Conservation (phyloP, 1,140 invertebrate genomes). For the Drosophila lini region DNA sequence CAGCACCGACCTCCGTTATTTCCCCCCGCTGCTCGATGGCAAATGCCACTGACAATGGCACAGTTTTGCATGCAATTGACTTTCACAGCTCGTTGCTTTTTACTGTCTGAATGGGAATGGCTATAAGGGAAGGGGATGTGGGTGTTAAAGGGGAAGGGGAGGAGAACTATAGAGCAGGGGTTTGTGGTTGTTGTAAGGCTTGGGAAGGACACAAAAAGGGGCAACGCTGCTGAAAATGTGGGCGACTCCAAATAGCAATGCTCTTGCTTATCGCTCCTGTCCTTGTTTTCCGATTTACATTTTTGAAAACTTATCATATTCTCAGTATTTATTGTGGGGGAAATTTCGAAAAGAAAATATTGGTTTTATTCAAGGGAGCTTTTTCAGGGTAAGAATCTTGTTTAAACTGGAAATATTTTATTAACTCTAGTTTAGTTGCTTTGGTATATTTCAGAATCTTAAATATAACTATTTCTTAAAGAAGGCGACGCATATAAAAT, state of each 20-base stretch:
- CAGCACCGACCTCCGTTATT: conserved; percentile 11
- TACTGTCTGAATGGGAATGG: conserved; percentile 67
- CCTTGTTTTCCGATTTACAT: conserved; percentile 37
- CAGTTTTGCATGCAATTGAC: conserved; percentile 83
- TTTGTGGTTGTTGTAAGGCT: conserved; percentile 18
- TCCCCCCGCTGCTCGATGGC: conserved; percentile 37
- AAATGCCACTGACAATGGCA: conserved; percentile 72
- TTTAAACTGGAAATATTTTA: neutral
- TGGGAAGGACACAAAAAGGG: neutral
- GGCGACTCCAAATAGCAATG: neutral
- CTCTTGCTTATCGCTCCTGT: conserved; percentile 27
- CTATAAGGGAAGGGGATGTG: conserved; percentile 1
- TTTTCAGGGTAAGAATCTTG: no score
- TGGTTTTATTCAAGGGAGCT: neutral
- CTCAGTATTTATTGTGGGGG: conserved; percentile 6
- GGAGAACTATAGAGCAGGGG: neutral
- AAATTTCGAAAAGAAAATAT: neutral
- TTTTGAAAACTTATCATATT: conserved; percentile 32
- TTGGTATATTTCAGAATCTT: no score
- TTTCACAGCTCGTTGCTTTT: conserved; percentile 82
- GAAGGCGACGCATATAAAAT: no score
- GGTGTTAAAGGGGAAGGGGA: neutral
- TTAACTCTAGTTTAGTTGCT: no score
- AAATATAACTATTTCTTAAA: no score
- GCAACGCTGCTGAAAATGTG: conserved; percentile 9